Evolutionary conservation across 1,140 invertebrate genomes (phyloP).

Genomic region (Ceratina calcarata): DNA sequence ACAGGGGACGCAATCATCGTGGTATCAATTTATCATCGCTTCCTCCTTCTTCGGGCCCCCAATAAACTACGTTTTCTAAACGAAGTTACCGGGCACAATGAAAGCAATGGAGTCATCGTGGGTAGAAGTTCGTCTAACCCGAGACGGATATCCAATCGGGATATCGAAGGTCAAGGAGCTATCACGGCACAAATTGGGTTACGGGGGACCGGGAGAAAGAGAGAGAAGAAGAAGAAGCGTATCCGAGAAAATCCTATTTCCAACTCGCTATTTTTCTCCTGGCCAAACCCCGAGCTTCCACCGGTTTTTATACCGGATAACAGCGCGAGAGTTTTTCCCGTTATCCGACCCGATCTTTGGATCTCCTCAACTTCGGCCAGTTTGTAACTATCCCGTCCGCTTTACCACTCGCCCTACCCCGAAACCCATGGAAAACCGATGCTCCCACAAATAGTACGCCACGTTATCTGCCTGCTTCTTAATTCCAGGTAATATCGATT

Average conservation of each 20-base stretch:
- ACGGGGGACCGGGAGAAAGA: constrained; percentile 39
- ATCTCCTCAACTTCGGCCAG: constrained; percentile 32
- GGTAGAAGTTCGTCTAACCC: constrained; percentile 41
- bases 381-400: constrained; percentile 35
- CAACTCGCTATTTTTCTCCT: constrained; percentile 58
- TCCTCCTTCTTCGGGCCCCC: neutral
- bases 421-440: neutral
- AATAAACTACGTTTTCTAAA: constrained; percentile 39
- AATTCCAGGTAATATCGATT: constrained; percentile 3
- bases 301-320: constrained; percentile 59
- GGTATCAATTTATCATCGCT: constrained; percentile 3
- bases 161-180: constrained; percentile 66
- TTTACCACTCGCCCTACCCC: neutral
- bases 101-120: constrained; percentile 55
- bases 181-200: constrained; percentile 65
- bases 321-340: constrained; percentile 55
- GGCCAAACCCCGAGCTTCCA: constrained; percentile 15
- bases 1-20: neutral
- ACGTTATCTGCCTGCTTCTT: neutral
- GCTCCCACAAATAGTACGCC: neutral
- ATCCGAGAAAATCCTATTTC: constrained; percentile 56
- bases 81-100: constrained; percentile 58
- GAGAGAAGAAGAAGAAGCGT: too few species aligned
- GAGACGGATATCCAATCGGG: constrained; percentile 65
- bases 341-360: constrained; percentile 59